Base-by-base conservation (phyloP, 2,797 vertebrate genomes). In the Poeciliopsis presidionis region DNA sequence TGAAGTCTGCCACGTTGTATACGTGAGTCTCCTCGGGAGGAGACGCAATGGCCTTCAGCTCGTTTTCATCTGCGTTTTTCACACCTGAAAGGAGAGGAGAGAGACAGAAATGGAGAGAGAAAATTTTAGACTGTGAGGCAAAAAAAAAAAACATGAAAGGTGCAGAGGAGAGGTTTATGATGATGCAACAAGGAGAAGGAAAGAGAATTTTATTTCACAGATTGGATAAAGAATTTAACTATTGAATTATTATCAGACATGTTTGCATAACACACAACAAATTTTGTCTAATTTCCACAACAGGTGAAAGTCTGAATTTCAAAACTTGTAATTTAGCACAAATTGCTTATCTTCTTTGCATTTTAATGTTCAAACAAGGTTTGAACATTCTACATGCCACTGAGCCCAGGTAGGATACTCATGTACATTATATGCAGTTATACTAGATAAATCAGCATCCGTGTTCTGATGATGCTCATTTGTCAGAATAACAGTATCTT, bases 1-100 rank as follows among this genome's bases (percentile, higher is more conserved):
- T 96, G 33, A 99, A 99, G 88, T 99, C 98, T 0, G 97, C 97
- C 76, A 99, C 98, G 0, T 99, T 99, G 95, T 99, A 99, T 78
- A 98, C 97, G 0, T 99, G 98, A 0, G 96, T 97, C 61, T 96
- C 96, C 85, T 97, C 95, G 0, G 98, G 98, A 7, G 98, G 96
- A 0, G 98, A 99, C 8, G 97, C 98, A 7, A 99, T 98, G 81
- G 97, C 96, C 88, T 93, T 96, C 82, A 99, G 94, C 91, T 99
- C 98, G 1, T 95, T 97, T 92, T 97, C 95, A 65, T 99, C 98
- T 0, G 98, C 98, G 1, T 99, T 99, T 90, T 99, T 99, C 79
- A 99, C 98, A 86, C 98, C 98, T 99, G 91, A 57, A 13, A 3
- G 0, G 51, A 59, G 11, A 59, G 89, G 61, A 33, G 59, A 41